Percentiles rank a stretch among this genome's conserved stretches.
Evolutionary conservation across 2,113 vertebrate genomes (phyloP).

Genomic region (Chaetorhynchus papuensis): DNA sequence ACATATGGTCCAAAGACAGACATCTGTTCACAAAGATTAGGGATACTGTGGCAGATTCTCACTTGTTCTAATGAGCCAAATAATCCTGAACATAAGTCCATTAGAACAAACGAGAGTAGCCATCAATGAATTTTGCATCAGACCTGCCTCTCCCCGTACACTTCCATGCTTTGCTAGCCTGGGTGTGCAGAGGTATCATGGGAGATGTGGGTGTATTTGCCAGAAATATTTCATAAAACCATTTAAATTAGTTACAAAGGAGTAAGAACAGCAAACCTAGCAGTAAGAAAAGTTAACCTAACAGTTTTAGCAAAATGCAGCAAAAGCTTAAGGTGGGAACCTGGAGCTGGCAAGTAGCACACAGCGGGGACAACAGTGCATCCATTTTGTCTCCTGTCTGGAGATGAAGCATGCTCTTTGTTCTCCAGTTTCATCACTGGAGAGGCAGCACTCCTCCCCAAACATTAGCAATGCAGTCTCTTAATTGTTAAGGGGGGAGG

Average conservation of each 20-base stretch:
- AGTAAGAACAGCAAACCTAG: background rate
- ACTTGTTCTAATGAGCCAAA: constrained; percentile 48
- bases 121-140: background rate
- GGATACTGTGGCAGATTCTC: constrained; percentile 29
- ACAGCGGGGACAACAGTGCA: background rate
- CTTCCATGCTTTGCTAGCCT: background rate
- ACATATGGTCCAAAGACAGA: constrained; percentile 63
- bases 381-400: background rate
- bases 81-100: background rate
- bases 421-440: background rate
- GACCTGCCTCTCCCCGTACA: background rate
- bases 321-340: background rate
- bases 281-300: background rate
- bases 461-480: background rate
- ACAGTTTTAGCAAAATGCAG: background rate
- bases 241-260: background rate
- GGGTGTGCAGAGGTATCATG: background rate
- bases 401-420: background rate
- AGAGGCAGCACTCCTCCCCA: background rate
- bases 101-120: constrained; percentile 21
- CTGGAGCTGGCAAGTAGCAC: background rate
- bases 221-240: background rate
- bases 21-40: constrained; percentile 66
- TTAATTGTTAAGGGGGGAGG: background rate
- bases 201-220: background rate